Evolutionary conservation across 2,888 invertebrate genomes (phyloP).

Genomic region (Barypeithes pellucidus): DNA sequence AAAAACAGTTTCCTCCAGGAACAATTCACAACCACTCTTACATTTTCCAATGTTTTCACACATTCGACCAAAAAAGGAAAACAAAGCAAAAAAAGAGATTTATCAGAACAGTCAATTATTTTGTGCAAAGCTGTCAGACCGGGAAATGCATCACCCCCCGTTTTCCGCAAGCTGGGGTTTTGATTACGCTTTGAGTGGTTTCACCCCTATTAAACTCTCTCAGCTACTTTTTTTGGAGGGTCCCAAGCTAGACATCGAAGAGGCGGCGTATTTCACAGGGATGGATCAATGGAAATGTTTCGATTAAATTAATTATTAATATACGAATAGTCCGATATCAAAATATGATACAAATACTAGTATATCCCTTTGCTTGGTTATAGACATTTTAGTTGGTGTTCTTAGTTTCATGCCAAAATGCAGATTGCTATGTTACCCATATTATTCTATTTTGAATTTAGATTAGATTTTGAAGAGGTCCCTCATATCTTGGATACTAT

Average conservation of each 20-base stretch:
- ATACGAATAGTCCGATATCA: no score
- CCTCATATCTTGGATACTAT: no score
- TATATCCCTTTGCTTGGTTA: no score
- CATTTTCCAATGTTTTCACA: constrained; percentile 33
- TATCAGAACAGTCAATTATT: constrained; percentile 61
- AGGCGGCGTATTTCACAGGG: constrained; percentile 68
- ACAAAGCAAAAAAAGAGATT: constrained; percentile 49
- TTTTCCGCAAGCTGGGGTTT: constrained; percentile 67
- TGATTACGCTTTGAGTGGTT: constrained; percentile 72
- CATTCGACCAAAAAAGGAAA: constrained; percentile 33
- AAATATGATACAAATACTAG: no score
- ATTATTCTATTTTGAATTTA: no score
- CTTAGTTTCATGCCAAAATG: no score
- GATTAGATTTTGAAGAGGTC: no score
- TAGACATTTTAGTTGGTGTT: no score
- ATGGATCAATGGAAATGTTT: constrained; percentile 8
- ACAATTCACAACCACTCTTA: neutral
- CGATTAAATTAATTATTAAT: neutral
- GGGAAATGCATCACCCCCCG: constrained; percentile 46
- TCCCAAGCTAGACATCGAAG: constrained; percentile 73
- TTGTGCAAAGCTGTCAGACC: constrained; percentile 66
- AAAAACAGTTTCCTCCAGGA: no score
- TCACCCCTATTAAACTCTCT: constrained; percentile 71
- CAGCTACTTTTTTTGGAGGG: constrained; percentile 66
- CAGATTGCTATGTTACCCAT: no score